Base-by-base conservation (phyloP, 2,888 invertebrate genomes). In the Mellilla xanthometata region DNA sequence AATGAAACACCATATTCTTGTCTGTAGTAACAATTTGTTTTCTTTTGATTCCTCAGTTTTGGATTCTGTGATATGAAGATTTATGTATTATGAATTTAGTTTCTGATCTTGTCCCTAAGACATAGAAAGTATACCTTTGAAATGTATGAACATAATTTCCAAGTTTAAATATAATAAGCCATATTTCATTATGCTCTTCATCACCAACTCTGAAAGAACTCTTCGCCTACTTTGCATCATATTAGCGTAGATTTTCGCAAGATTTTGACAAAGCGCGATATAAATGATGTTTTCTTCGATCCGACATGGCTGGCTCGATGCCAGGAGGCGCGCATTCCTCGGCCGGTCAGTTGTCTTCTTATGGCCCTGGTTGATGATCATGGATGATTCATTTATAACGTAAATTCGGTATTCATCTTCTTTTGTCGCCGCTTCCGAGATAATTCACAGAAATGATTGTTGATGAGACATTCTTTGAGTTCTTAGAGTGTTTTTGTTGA, bases 291-390 rank as follows among this genome's bases (percentile, higher is more conserved):
- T 76, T 74, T 65, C 68, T 65, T 59, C 64, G 54, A 54, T 58
- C 54, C 53, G 49, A 53, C 55, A 52, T 42, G 57, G 40, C 54
- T 84, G 84, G 84, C 76, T 39, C 42, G 38, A 35, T 58, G 85
- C 85, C 86, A 85, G 73, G 62, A 57, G 59, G 53, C 56, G 56
- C 58, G 64, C 72, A 79, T 80, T 76, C 72, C 67, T 67, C 62
- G 54, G 59, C 66, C 64, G 60, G 60, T 64, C 62, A 65, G 53
- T 69, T 73, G 67, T 69, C 68, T 69, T 58, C 56, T 66, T 73
- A 71, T 68, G 68, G 66, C 62, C 60, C 50, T 57, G 58, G 60
- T 61, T 59, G 64, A 65, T 56, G 58, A 63, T 66, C 56, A 54
- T 44, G 47, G 50, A 53, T 69, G 66, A 76, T 62, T 72, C 65